Evolutionary conservation across 2,888 invertebrate species (phyloP), one percentile per base, ranked within the genome.

Genomic region (Tipula unca): DNA sequence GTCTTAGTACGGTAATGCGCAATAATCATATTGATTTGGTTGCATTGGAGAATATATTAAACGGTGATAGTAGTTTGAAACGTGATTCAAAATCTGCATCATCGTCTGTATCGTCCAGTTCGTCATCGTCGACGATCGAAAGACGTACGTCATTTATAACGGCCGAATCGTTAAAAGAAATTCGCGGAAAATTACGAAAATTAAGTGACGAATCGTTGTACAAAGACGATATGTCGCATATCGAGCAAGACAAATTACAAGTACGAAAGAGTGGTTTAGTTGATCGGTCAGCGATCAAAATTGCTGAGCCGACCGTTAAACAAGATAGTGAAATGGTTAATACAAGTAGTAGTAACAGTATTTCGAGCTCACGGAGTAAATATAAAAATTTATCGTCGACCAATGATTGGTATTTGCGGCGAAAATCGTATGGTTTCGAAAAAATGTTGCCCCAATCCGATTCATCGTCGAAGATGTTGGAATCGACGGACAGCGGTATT

Each of bases 401-500:
- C 20, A 84, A 94, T 87, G 94, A 94, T 88, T 96, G 95, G 95
- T 94, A 94, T 88, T 92, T 93, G 86, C 92, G 95, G 87, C 92
- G 95, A 87, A 96, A 95, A 90, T 95, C 95, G 20, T 95, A 95
- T 88, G 95, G 95, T 86, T 96, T 96, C 88, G 94, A 94, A 89
- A 92, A 92, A 87, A 92, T 93, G 89, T 89, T 90, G 14, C 90
- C 91, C 17, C 90, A 90, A 0, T 89, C 90, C 69, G 88, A 88
- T 54, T 90, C 89, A 39, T 88, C 89, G 85, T 89, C 90, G 36
- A 89, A 89, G 87, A 92, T 93, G 1, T 95, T 95, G 89, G 94
- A 95, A n/a, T 95, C 95, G 3, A 95, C 95, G 1, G 95, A 95
- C 88, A 95, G 95, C 88, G 95, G 95, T 0, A 93, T 95, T 88